Evolutionary conservation across 2,113 vertebrate species (phyloP).

Genomic region (Ovis aries): DNA sequence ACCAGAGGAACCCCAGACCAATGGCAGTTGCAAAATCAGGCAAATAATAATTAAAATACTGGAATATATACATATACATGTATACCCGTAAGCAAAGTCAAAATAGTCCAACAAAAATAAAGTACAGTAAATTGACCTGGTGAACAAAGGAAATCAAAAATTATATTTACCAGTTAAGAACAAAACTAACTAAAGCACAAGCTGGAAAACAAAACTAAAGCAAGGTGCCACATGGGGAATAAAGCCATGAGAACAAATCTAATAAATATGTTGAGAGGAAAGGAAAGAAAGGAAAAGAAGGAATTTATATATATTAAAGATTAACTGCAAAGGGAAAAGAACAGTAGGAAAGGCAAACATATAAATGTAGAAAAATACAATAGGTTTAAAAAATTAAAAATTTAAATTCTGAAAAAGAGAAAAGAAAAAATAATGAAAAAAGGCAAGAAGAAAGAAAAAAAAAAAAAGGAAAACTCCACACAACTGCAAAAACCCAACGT

Average conservation of each 20-base stretch:
- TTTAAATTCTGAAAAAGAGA: not conserved
- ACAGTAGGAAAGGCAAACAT: not conserved
- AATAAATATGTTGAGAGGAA: not conserved
- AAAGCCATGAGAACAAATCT: not conserved
- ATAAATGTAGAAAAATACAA: not conserved
- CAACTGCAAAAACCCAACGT: accelerated
- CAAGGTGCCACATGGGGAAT: not conserved
- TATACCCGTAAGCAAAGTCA: not conserved
- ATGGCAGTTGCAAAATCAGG: not conserved
- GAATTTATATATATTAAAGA: not conserved
- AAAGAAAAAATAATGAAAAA: not conserved
- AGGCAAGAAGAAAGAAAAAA: not conserved
- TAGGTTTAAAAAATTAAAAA: not conserved
- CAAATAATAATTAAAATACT: not conserved
- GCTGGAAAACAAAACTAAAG: not conserved
- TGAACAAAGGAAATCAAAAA: not conserved
- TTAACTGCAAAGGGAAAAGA: not conserved
- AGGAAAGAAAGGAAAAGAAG: not conserved
- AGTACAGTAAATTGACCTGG: not conserved
- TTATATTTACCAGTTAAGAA: not conserved
- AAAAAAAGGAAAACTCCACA: not conserved
- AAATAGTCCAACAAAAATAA: not conserved
- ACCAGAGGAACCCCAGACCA: not conserved
- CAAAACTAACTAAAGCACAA: not conserved
- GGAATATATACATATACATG: not conserved